Conservation (phyloP, 2,113 vertebrate genomes). For the Coracopsis vasa region DNA sequence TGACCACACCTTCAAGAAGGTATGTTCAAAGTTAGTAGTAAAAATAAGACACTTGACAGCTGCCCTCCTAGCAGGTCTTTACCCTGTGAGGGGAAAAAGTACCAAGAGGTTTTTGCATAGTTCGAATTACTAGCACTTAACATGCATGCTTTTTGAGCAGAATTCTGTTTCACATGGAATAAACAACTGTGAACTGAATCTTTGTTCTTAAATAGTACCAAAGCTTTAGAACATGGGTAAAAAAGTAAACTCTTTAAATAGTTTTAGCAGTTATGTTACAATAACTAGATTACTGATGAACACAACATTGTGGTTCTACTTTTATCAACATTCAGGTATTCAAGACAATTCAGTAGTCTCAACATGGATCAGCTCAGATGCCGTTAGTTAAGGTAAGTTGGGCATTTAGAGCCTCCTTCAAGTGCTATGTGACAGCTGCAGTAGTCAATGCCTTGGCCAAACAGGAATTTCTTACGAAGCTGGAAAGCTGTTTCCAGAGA, state of each 20-base stretch:
- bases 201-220: slow-evolving; percentile 54
- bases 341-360: slow-evolving; percentile 73
- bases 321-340: slow-evolving; percentile 22
- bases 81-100: not conserved
- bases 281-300: not conserved
- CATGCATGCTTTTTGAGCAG: not conserved
- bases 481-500: slow-evolving; percentile 5
- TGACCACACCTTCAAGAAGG: not conserved
- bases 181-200: slow-evolving; percentile 13
- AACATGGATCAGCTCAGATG: slow-evolving; percentile 18
- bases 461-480: not conserved
- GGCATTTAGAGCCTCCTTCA: slow-evolving; percentile 39
- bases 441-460: slow-evolving; percentile 30
- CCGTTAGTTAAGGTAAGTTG: not conserved
- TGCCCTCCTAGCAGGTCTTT: not conserved
- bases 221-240: not conserved
- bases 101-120: slow-evolving; percentile 58
- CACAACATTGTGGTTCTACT: not conserved
- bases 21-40: not conserved
- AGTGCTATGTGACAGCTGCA: slow-evolving; percentile 57
- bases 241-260: slow-evolving; percentile 42
- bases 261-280: slow-evolving; percentile 19
- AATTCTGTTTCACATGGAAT: not conserved
- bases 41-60: not conserved
- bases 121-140: slow-evolving; percentile 2